Conservation (phyloP, 2,888 invertebrate species). For the Lasioglossum morio region DNA sequence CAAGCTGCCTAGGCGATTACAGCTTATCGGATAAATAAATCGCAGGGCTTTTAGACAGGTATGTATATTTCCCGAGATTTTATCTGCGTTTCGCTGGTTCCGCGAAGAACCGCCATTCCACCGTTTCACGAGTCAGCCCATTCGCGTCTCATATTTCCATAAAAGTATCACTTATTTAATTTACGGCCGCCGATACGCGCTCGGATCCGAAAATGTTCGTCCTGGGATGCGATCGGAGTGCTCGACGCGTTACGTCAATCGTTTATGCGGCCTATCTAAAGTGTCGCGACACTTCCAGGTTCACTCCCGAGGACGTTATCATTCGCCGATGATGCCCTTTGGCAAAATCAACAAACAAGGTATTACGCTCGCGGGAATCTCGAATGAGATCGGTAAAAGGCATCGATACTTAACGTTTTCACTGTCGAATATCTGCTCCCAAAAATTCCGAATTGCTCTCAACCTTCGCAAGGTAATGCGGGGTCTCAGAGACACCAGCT, state of each 20-base stretch:
- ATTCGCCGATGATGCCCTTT: neutral
- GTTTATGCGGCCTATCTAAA: conserved; percentile 54
- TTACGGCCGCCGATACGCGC: conserved; percentile 29
- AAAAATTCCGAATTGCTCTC: neutral
- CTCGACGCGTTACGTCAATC: conserved; percentile 45
- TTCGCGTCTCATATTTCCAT: conserved; percentile 21
- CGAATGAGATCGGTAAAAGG: neutral
- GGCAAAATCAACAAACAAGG: neutral
- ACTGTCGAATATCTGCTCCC: neutral
- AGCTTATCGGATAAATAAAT: conserved; percentile 39
- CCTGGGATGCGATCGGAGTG: conserved; percentile 16
- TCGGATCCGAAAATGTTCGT: conserved; percentile 21
- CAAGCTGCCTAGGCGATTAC: neutral
- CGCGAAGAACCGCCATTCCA: conserved; percentile 6
- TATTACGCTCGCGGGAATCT: neutral
- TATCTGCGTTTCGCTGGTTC: conserved; percentile 5
- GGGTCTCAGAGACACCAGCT: no score
- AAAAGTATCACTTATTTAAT: conserved; percentile 36
- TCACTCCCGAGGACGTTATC: conserved; percentile 25
- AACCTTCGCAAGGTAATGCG: no score
- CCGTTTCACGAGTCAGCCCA: neutral
- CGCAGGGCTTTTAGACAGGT: conserved; percentile 23
- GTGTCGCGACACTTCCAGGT: conserved; percentile 37
- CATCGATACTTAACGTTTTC: neutral
- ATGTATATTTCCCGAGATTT: neutral